Conservation (phyloP, 1,140 invertebrate species). For the Orchestia grillus region DNA sequence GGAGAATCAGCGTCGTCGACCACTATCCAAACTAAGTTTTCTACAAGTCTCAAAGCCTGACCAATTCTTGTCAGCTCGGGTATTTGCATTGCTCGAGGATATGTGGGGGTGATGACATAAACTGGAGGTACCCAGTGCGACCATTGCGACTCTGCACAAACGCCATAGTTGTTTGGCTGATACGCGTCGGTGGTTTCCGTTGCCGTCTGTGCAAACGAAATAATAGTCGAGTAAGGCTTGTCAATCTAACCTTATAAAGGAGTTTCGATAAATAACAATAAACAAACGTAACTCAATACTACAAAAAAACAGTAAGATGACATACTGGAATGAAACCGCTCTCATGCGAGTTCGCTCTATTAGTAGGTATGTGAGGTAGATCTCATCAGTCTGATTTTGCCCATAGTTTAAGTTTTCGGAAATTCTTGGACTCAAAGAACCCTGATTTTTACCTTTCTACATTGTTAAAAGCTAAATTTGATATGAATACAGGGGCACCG, state of each 20-base stretch:
- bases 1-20: constrained; percentile 74
- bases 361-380: too few relatives aligned
- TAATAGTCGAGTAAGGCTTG: background rate
- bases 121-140: constrained; percentile 71
- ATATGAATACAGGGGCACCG: too few relatives aligned
- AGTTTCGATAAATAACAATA: background rate
- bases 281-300: background rate
- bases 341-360: too few relatives aligned
- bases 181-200: background rate
- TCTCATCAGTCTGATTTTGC: too few relatives aligned
- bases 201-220: background rate
- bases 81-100: constrained; percentile 76
- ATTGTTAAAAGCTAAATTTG: too few relatives aligned
- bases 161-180: background rate
- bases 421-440: too few relatives aligned
- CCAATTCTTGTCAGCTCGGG: constrained; percentile 75
- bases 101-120: constrained; percentile 82
- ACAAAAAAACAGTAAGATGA: background rate
- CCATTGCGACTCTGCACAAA: constrained; percentile 39
- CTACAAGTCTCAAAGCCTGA: constrained; percentile 75
- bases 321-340: background rate
- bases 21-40: constrained; percentile 76
- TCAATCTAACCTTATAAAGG: background rate
- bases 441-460: too few relatives aligned
- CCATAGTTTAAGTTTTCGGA: too few relatives aligned